Evolutionary conservation across 2,113 vertebrate genomes (phyloP), one percentile per base, ranked within the genome.

Genomic region (Fulmarus glacialis): DNA sequence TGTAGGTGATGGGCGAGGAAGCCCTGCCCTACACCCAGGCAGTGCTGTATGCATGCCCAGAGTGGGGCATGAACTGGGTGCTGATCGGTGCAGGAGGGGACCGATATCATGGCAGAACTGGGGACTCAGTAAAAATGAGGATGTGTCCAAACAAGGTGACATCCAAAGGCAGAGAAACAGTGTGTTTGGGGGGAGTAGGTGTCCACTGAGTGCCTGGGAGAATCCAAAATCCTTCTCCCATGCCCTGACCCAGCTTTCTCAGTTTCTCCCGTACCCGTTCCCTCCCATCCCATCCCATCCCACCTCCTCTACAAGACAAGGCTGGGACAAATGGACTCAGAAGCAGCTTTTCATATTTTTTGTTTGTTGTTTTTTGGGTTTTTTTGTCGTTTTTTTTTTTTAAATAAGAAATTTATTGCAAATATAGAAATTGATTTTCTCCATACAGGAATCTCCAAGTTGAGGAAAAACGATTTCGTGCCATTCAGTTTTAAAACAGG

Each of bases 321-420:
- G 34, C 38, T 73, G n/a, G n/a, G 68, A 91, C 55, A 96, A 92
- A 87, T 6, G 21, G 64, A 93, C 78, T 82, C 96, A 83, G 85
- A 94, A 89, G 53, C 87, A 95, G 72, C 14, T 95, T 96, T 96
- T 91, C 64, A 50, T 71, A 53, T 42, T 87, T 91, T 97, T 90
- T 89, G 26, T 85, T 96, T 82, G 36, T 74, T 82, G 45, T 90
- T 94, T 96, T 97, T 94, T 87, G 32, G 30, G 42, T 20, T 91
- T 95, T 94, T 94, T 96, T 79, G 43, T 68, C 59, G 2, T 14
- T 74, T 85, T 77, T 21, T 24, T 94, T 97, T 98, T 98, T 99
- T 98, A 91, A 98, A 98, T 99, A 99, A 98, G 98, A 99, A 99
- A 99, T 98, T 99, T 99, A 98, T 99, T 99, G 98, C 98, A 99